Evolutionary conservation across 2,113 vertebrate species (phyloP).

Genomic region (Myiozetetes cayanensis): DNA sequence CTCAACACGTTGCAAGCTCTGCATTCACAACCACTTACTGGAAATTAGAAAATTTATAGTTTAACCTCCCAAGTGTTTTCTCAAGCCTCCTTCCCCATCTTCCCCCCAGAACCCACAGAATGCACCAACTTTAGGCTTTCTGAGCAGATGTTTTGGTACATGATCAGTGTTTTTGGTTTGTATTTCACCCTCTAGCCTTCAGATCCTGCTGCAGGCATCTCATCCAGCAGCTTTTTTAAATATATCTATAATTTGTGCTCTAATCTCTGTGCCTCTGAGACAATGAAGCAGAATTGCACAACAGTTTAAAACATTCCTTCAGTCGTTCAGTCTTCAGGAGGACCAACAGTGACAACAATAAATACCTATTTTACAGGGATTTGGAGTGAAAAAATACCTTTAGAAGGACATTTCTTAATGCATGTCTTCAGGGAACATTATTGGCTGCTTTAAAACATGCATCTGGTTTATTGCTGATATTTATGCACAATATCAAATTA

Average conservation of each 20-base stretch:
- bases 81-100: accelerated
- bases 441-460: neutral
- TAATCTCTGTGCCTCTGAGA: neutral
- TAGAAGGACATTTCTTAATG: neutral
- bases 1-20: accelerated
- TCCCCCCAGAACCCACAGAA: accelerated
- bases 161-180: neutral
- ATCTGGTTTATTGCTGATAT: neutral
- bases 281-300: neutral
- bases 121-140: neutral
- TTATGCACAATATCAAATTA: conserved; percentile 1
- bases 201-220: neutral
- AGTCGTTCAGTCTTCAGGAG: neutral
- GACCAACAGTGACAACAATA: neutral
- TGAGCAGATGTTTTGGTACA: accelerated
- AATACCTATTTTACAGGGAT: neutral
- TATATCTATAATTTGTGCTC: neutral
- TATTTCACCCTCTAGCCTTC: neutral
- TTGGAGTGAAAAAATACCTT: neutral
- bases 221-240: neutral
- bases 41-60: neutral
- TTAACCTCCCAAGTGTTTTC: neutral
- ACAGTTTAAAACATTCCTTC: neutral
- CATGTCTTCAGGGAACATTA: neutral
- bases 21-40: neutral